Conservation (phyloP, 2,797 vertebrate genomes). For the Rachycentron canadum region DNA sequence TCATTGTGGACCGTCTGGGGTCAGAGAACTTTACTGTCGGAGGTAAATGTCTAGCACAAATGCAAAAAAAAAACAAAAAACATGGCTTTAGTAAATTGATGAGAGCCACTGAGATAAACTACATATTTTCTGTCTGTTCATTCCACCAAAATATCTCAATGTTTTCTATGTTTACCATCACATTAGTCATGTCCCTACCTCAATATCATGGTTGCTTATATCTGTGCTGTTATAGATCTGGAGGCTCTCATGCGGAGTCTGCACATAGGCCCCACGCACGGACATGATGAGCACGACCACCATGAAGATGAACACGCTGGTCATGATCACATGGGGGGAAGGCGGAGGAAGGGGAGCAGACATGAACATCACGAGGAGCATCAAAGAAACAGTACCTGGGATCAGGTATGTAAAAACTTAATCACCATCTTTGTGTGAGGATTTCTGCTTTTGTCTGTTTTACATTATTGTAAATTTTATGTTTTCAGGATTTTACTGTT, state of each 20-base stretch:
- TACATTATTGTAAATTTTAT: background rate
- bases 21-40: slow-evolving; percentile 79
- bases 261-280: slow-evolving; percentile 42
- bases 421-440: background rate
- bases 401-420: slow-evolving; percentile 66
- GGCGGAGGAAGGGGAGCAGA: slow-evolving; percentile 32
- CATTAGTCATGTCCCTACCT: background rate
- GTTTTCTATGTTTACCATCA: background rate
- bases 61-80: background rate
- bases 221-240: slow-evolving; percentile 67
- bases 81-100: background rate
- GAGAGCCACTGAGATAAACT: background rate
- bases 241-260: slow-evolving; percentile 69
- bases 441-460: background rate
- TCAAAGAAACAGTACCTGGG: slow-evolving; percentile 75
- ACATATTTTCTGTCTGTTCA: background rate
- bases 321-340: slow-evolving; percentile 22
- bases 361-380: slow-evolving; percentile 15
- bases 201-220: background rate
- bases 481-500: no score
- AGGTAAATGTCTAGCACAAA: slow-evolving; percentile 73
- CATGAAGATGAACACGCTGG: background rate
- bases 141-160: background rate
- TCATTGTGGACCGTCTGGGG: slow-evolving; percentile 81
- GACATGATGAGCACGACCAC: background rate